phyloP scores from a whole-genome alignment of 1,140 invertebrate species.

The Macrostomum lignano region DNA sequence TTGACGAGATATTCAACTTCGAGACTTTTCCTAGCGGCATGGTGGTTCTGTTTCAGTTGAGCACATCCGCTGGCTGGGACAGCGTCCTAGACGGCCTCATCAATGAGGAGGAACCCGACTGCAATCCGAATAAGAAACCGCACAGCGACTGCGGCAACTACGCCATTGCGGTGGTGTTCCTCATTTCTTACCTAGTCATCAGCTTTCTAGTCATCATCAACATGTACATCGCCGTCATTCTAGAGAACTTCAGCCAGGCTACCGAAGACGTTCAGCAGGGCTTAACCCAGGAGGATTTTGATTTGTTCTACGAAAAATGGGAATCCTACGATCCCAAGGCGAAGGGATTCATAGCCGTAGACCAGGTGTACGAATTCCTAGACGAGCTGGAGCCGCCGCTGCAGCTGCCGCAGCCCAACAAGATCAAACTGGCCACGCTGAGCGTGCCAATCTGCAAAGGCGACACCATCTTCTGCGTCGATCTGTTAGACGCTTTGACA shows the following conservation, averaged over 20 bases:
- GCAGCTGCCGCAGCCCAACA: constrained; percentile 91
- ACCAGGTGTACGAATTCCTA: constrained; percentile 67
- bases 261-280: constrained; percentile 94
- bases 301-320: constrained; percentile 99
- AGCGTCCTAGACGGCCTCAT: constrained; percentile 75
- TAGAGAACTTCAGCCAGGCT: constrained; percentile 89
- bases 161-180: constrained; percentile 65
- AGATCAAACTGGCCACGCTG: constrained; percentile 91
- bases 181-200: constrained; percentile 79
- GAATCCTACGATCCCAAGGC: constrained; percentile 88
- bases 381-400: constrained; percentile 37
- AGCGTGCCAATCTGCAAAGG: constrained; percentile 89
- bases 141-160: constrained; percentile 56
- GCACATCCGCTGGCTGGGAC: constrained; percentile 77
- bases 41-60: constrained; percentile 63
- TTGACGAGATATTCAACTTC: constrained; percentile 43
- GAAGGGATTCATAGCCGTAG: constrained; percentile 74
- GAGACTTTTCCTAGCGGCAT: constrained; percentile 73
- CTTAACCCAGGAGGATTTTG: constrained; percentile 74
- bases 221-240: constrained; percentile 95
- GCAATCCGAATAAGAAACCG: constrained; percentile 34
- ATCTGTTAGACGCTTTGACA: constrained; percentile 68
- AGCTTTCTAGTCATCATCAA: constrained; percentile 92
- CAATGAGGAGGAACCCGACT: constrained; percentile 47
- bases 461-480: constrained; percentile 80